These are phyloP conservation scores for Diploscapter pachys DNA, from an alignment of 1,140 invertebrate species.

Conservation along the genomic window DNA sequence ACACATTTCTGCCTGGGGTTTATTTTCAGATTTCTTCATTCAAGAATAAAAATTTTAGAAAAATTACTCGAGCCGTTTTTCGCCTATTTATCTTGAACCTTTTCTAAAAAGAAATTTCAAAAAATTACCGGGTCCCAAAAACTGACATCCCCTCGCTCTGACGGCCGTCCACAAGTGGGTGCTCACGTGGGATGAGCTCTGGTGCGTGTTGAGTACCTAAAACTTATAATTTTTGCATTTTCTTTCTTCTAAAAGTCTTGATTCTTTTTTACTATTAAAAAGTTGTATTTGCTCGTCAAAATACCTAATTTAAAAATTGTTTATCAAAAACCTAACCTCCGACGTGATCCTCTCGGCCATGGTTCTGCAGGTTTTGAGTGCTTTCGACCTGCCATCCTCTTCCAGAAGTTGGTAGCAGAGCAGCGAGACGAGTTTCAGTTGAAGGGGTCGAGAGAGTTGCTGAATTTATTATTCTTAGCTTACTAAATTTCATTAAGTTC, in stretches of 20 bases:
- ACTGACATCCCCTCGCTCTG: slow-evolving; percentile 90
- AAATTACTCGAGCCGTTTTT: neutral
- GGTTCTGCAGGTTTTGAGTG: slow-evolving; percentile 73
- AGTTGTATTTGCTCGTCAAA: neutral
- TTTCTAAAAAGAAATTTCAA: slow-evolving; percentile 10
- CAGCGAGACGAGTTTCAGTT: slow-evolving; percentile 84
- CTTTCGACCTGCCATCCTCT: slow-evolving; percentile 68
- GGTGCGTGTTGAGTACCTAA: slow-evolving; percentile 84
- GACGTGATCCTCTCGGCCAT: slow-evolving; percentile 89
- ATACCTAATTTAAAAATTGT: neutral
- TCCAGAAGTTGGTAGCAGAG: slow-evolving; percentile 88
- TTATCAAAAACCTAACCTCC: slow-evolving; percentile 8
- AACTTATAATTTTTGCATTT: neutral
- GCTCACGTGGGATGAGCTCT: slow-evolving; percentile 85
- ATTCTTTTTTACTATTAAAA: neutral
- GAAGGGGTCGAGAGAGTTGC: slow-evolving; percentile 81
- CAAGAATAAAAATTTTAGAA: neutral
- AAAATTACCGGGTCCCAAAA: slow-evolving; percentile 80
- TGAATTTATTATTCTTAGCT: neutral
- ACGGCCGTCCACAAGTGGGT: slow-evolving; percentile 95
- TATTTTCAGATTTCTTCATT: no score
- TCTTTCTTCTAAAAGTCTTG: neutral
- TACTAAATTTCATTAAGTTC: neutral
- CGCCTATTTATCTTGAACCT: slow-evolving; percentile 16
- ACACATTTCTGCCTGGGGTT: no score